Percentiles rank a stretch among this genome's conserved stretches.
Evolutionary conservation across 2,888 invertebrate species (phyloP).

Genomic region (Eristalinus aeneus): DNA sequence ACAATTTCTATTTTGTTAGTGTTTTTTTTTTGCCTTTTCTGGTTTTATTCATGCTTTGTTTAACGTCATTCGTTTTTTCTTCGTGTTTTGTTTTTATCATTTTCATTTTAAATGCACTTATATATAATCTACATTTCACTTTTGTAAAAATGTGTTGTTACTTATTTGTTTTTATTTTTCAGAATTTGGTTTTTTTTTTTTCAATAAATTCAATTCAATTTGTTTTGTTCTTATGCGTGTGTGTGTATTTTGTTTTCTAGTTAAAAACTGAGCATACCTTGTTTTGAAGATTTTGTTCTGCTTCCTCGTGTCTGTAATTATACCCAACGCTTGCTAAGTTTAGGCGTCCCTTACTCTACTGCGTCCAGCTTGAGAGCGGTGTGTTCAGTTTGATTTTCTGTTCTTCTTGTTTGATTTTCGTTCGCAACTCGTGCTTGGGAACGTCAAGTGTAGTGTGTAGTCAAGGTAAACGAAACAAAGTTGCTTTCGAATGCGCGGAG

Average conservation of each 20-base stretch:
- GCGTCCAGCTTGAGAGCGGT: neutral
- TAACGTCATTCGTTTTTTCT: constrained; percentile 67
- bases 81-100: constrained; percentile 71
- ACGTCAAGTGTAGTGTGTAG: constrained; percentile 16
- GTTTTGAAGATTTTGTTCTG: constrained; percentile 71
- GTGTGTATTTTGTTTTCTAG: constrained; percentile 61
- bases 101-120: constrained; percentile 24
- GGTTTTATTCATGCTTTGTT: constrained; percentile 44
- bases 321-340: constrained; percentile 52
- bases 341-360: constrained; percentile 36
- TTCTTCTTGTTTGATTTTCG: neutral
- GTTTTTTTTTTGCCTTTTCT: constrained; percentile 49
- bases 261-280: constrained; percentile 77
- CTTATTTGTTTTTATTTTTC: too few species aligned
- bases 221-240: constrained; percentile 59
- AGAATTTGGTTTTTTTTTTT: constrained; percentile 52
- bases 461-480: neutral
- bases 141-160: constrained; percentile 52
- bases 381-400: neutral
- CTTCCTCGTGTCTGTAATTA: constrained; percentile 40
- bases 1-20: constrained; percentile 60
- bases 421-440: constrained; percentile 27
- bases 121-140: neutral
- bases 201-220: constrained; percentile 52
- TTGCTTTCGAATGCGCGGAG: neutral